phyloP scores from a whole-genome alignment of 2,888 invertebrate species.

The Parelbella ahira region DNA sequence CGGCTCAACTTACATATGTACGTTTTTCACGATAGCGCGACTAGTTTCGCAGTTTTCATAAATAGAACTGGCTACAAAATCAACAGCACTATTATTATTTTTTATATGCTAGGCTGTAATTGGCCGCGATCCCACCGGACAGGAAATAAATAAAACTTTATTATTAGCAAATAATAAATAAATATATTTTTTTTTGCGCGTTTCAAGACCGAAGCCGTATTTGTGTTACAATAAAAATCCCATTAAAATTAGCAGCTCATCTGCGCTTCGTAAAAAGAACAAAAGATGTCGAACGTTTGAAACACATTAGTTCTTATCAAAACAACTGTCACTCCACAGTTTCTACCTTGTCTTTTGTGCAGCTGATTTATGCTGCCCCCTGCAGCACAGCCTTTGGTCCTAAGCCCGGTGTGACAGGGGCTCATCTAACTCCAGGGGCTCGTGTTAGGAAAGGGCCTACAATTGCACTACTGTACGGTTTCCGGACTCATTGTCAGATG shows the following conservation, averaged over 20 bases:
- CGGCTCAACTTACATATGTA: too few species aligned
- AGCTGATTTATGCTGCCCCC: constrained; percentile 47
- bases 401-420: not conserved
- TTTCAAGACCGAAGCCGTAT: too few species aligned
- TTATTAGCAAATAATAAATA: too few species aligned
- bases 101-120: too few species aligned
- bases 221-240: too few species aligned
- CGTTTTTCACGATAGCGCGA: too few species aligned
- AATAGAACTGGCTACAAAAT: too few species aligned
- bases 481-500: constrained; percentile 48
- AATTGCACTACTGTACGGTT: constrained; percentile 48
- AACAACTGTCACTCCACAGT: constrained; percentile 14
- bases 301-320: constrained; percentile 19
- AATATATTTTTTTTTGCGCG: too few species aligned
- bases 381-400: constrained; percentile 27
- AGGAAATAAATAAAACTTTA: too few species aligned
- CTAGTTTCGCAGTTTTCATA: too few species aligned
- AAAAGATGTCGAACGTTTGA: constrained; percentile 9
- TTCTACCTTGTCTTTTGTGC: constrained; percentile 29
- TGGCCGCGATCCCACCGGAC: too few species aligned
- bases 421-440: not conserved
- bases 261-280: constrained; percentile 10
- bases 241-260: constrained; percentile 3
- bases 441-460: constrained; percentile 2
- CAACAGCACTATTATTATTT: too few species aligned